Evolutionary conservation across 1,140 invertebrate species (phyloP).

Genomic region (Calephelis virginiensis): DNA sequence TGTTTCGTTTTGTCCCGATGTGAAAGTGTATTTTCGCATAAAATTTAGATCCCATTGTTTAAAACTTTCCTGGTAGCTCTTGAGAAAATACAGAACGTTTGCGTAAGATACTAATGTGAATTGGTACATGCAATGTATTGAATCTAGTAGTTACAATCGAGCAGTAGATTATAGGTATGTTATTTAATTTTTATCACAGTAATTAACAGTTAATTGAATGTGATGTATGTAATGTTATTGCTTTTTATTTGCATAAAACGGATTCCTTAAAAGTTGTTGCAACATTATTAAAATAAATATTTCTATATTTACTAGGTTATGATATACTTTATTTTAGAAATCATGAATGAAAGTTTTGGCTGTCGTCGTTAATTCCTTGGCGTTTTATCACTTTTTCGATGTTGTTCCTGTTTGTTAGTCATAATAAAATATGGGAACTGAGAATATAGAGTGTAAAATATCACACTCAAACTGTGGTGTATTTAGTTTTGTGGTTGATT

Average conservation of each 20-base stretch:
- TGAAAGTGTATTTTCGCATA: conserved; percentile 76
- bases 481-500: background rate
- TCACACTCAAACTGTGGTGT: no score
- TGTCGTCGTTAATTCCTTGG: no score
- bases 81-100: conserved; percentile 59
- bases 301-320: no score
- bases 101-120: conserved; percentile 41
- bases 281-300: no score
- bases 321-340: no score
- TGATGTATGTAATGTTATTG: background rate
- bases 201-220: background rate
- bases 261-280: no score
- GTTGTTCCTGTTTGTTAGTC: no score
- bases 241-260: background rate
- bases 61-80: conserved; percentile 60
- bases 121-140: conserved; percentile 42
- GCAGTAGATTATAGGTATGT: conserved; percentile 3
- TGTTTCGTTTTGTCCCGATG: conserved; percentile 62
- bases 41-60: conserved; percentile 75
- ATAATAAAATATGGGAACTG: no score
- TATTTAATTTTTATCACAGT: conserved; percentile 11
- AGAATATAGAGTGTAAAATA: no score
- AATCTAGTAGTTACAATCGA: conserved; percentile 23
- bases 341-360: no score
- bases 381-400: no score